phyloP scores from a whole-genome alignment of 2,888 invertebrate species.

The Pseudanteris insignis region DNA sequence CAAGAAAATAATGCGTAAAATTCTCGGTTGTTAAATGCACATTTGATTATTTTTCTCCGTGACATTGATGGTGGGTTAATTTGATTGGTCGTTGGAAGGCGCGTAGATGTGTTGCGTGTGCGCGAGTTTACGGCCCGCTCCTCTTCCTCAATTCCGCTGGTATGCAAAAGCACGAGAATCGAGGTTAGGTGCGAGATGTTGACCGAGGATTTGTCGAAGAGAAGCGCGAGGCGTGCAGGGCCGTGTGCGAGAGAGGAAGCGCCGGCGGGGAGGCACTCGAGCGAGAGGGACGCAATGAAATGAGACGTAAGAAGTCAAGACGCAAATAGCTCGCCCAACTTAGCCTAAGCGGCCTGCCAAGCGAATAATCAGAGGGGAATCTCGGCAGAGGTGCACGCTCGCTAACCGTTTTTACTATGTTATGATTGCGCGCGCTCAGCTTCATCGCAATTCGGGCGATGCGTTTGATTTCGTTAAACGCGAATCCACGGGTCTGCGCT shows the following conservation, averaged over 20 bases:
- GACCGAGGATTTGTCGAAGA: constrained; percentile 45
- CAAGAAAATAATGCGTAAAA: too few species aligned
- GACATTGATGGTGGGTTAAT: too few species aligned
- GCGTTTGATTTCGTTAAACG: too few species aligned
- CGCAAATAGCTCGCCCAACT: constrained; percentile 66
- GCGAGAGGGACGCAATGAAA: constrained; percentile 43
- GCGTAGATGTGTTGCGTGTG: constrained; percentile 19
- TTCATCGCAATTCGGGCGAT: too few species aligned
- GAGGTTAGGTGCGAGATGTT: constrained; percentile 53
- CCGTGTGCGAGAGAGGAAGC: constrained; percentile 28
- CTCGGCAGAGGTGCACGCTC: constrained; percentile 41
- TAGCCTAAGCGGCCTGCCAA: constrained; percentile 63
- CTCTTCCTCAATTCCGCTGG: constrained; percentile 3
- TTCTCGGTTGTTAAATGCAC: too few species aligned
- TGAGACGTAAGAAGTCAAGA: constrained; percentile 63
- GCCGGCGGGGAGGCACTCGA: constrained; percentile 22
- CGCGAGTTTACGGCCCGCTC: too few species aligned
- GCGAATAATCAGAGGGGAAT: constrained; percentile 41
- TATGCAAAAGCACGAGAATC: constrained; percentile 47
- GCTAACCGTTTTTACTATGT: constrained; percentile 14
- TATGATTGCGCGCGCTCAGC: too few species aligned
- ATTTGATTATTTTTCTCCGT: too few species aligned
- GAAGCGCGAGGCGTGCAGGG: constrained; percentile 24
- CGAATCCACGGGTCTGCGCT: too few species aligned
- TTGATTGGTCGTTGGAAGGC: too few species aligned